Evolutionary conservation across 2,888 invertebrate genomes (phyloP), one percentile per base, ranked within the genome.

Genomic region (Drosophila pegasa): DNA sequence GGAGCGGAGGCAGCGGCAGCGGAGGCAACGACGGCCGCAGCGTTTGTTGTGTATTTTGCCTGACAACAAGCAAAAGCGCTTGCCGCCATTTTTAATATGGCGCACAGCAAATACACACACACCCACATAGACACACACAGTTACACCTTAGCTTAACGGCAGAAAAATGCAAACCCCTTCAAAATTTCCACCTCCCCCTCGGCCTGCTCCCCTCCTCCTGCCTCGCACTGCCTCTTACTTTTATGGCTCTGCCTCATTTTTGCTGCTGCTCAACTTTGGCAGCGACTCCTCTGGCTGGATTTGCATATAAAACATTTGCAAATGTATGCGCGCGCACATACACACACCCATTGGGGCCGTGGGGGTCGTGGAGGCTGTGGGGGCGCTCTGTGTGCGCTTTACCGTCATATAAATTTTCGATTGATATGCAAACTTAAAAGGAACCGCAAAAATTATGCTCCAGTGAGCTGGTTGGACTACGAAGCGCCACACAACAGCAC

Each of bases 371-470:
- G 51, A n/a, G 27, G 35, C 29, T 37, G 38, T n/a, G 20, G n/a
- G 31, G 9, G 41, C n/a, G n/a, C 9, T 57, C 61, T 75, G 62
- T 73, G 63, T 73, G 60, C 76, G 80, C 80, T 72, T 80, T 74
- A 73, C 76, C 87, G 75, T 84, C 82, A 79, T 86, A 87, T 81
- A 89, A 80, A 83, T 88, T 90, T 87, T 90, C 87, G 88, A 90
- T 90, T 90, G 90, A 90, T 90, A 90, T 90, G 90, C 90, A 90
- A 90, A 90, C 90, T 90, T 90, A 84, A 90, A 90, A 90, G 86
- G 88, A 80, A 90, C 90, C 90, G 87, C 90, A 90, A 89, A 89
- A 89, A 90, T 90, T 89, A 90, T 90, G 90, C 88, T 88, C 88
- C 86, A 90, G 75, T 87, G 88, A 88, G 89, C 87, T 89, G 80